A percentile compares a stretch with the other conserved stretches of the same genome.
Conservation (phyloP, 1,140 invertebrate genomes). For the Pectinophora gossypiella region DNA sequence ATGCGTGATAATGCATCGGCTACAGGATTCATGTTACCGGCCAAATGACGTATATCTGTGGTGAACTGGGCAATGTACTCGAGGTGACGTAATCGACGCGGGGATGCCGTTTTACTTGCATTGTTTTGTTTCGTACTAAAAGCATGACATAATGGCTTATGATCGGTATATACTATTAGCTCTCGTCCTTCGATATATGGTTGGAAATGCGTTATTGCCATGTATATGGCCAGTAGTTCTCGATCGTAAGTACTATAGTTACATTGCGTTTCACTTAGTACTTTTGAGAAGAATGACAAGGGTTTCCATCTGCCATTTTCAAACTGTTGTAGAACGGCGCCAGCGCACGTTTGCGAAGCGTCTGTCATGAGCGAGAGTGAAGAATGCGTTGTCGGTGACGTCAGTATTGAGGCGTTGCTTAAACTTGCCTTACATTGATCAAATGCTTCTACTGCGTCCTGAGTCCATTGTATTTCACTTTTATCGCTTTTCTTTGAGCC, state of each 20-base stretch:
- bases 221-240: slow-evolving; percentile 29
- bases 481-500: too few species aligned
- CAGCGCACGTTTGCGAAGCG: too few species aligned
- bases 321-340: slow-evolving; percentile 33
- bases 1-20: slow-evolving; percentile 27
- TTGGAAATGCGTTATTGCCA: slow-evolving; percentile 31
- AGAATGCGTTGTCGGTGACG: slow-evolving; percentile 15
- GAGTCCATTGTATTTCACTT: slow-evolving; percentile 6
- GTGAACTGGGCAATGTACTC: slow-evolving; percentile 8
- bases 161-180: slow-evolving; percentile 37
- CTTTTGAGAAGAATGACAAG: slow-evolving; percentile 18
- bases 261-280: neutral
- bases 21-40: neutral
- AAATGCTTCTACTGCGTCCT: slow-evolving; percentile 4
- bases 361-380: slow-evolving; percentile 13
- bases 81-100: slow-evolving; percentile 1
- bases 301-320: slow-evolving; percentile 22
- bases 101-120: neutral
- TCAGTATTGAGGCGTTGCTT: slow-evolving; percentile 20
- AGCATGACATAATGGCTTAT: slow-evolving; percentile 38
- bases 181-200: slow-evolving; percentile 22
- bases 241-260: slow-evolving; percentile 20
- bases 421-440: slow-evolving; percentile 24
- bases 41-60: slow-evolving; percentile 1
- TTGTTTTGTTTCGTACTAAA: slow-evolving; percentile 15